A percentile compares a stretch with the other conserved stretches of the same genome.
Conservation (phyloP, 2,888 invertebrate genomes). For the Lepas anatifera region DNA sequence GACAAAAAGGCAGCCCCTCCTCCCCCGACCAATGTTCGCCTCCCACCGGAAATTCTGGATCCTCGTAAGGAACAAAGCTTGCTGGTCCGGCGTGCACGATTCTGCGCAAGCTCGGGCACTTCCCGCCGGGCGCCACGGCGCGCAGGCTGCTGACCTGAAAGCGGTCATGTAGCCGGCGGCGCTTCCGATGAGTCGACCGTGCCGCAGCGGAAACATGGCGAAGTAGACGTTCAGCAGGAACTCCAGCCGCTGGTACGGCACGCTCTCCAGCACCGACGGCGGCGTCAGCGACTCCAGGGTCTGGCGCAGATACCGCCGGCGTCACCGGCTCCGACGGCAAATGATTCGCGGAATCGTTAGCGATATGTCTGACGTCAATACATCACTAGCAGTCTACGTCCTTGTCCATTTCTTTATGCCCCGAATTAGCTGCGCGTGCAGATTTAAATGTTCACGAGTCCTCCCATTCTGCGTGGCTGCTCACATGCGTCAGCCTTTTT, state of each 20-base stretch:
- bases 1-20: too few species aligned
- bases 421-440: neutral
- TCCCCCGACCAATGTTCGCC: too few species aligned
- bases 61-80: too few species aligned
- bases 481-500: too few species aligned
- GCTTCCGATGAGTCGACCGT: conserved; percentile 18
- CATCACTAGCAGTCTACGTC: neutral
- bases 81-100: too few species aligned
- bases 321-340: neutral
- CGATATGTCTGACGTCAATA: neutral
- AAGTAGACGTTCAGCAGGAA: conserved; percentile 23
- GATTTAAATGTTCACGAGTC: neutral
- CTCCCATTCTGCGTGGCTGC: neutral
- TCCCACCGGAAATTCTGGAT: too few species aligned
- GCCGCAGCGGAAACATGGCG: conserved; percentile 19
- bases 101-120: too few species aligned
- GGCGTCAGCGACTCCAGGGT: conserved; percentile 17
- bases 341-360: neutral
- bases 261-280: neutral
- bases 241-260: conserved; percentile 18
- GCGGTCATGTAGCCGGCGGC: conserved; percentile 1
- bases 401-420: neutral
- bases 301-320: neutral
- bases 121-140: neutral
- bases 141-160: neutral